Conservation (phyloP, 2,888 invertebrate genomes). For the Venusia cambrica region DNA sequence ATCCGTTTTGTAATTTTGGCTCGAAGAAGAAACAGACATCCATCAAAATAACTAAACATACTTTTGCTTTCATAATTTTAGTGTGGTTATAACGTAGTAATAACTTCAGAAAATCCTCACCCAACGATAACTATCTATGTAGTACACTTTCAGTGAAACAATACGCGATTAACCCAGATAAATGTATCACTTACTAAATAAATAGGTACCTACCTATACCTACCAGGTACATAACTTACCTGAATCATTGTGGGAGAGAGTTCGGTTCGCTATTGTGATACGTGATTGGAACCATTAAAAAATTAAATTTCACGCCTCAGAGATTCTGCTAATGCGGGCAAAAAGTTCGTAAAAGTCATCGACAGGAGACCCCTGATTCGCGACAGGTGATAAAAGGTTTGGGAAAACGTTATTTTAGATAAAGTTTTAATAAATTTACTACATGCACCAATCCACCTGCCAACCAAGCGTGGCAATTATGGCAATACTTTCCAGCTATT, state of each 20-base stretch:
- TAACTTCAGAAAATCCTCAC: conserved; percentile 1
- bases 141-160: conserved; percentile 16
- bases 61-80: too few relatives aligned
- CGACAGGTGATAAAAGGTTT: conserved; percentile 19
- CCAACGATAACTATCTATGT: conserved; percentile 3
- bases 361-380: conserved; percentile 27
- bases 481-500: too few relatives aligned
- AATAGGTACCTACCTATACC: conserved; percentile 2
- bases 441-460: too few relatives aligned
- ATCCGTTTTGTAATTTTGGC: too few relatives aligned
- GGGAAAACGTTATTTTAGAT: conserved; percentile 5
- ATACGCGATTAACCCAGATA: conserved; percentile 17
- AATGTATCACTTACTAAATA: conserved; percentile 10
- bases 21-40: too few relatives aligned
- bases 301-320: conserved; percentile 68
- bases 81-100: too few relatives aligned
- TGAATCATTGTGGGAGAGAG: conserved; percentile 32
- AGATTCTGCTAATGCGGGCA: conserved; percentile 50
- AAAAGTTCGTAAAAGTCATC: conserved; percentile 39
- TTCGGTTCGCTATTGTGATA: conserved; percentile 38
- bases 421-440: too few relatives aligned
- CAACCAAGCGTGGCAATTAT: too few relatives aligned
- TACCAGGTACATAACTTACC: conserved; percentile 5
- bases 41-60: too few relatives aligned
- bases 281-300: conserved; percentile 56